Evolutionary conservation across 2,888 invertebrate species (phyloP).

Genomic region (Zhengitettix transpicula): DNA sequence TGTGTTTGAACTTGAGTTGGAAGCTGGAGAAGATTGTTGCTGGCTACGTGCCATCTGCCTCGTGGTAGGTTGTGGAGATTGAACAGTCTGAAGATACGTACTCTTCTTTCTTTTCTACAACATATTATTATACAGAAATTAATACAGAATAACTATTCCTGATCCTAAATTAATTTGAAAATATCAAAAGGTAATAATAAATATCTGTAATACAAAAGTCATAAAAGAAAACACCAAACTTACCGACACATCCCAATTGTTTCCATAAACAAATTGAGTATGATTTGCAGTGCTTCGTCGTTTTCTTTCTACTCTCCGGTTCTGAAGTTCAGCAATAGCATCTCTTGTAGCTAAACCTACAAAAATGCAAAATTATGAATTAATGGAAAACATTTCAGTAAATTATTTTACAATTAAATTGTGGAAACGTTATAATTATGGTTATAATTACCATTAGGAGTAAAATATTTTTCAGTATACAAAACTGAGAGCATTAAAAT

Average conservation of each 20-base stretch:
- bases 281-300: conserved; percentile 34
- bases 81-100: background rate
- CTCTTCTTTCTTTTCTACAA: background rate
- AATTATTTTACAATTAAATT: background rate
- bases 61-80: background rate
- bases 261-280: conserved; percentile 35
- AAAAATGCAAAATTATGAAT: background rate
- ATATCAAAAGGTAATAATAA: background rate
- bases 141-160: background rate
- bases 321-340: conserved; percentile 31
- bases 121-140: background rate
- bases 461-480: background rate
- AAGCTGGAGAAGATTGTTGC: too few species aligned
- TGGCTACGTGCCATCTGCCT: background rate
- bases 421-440: background rate
- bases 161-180: background rate
- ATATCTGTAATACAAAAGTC: background rate
- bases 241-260: conserved; percentile 10
- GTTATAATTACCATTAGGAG: background rate
- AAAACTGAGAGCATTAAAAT: background rate
- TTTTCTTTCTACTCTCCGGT: conserved; percentile 33
- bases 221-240: background rate
- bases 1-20: too few species aligned
- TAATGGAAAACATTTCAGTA: background rate
- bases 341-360: conserved; percentile 29